A percentile compares a stretch with the other conserved stretches of the same genome.
Conservation (phyloP, 2,797 vertebrate genomes). For the Micromesistius poutassou region DNA sequence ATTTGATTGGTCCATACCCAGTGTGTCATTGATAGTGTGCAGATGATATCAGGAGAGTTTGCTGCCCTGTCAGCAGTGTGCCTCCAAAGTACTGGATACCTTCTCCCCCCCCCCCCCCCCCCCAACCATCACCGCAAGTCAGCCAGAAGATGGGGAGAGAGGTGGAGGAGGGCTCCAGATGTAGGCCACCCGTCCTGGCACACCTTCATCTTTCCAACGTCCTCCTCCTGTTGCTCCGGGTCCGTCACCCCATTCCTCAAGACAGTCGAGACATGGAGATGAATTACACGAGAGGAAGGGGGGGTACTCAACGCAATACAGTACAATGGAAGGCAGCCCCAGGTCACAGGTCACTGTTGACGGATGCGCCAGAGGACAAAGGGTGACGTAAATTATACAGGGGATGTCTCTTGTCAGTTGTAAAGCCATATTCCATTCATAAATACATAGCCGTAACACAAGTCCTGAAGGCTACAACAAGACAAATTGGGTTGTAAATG, state of each 20-base stretch:
- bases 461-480: constrained; percentile 35
- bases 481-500: constrained; percentile 52
- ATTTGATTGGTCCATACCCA: no score
- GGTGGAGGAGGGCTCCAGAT: not conserved
- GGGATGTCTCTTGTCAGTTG: constrained; percentile 31
- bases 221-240: not conserved
- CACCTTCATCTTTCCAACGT: not conserved
- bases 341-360: constrained; percentile 2
- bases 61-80: constrained; percentile 34
- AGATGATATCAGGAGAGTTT: constrained; percentile 62
- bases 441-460: constrained; percentile 38
- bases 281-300: not conserved
- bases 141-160: constrained; percentile 7
- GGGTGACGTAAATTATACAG: not conserved
- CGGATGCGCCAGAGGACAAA: constrained; percentile 38
- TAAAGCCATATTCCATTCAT: constrained; percentile 46
- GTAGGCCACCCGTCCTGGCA: no score
- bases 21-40: constrained; percentile 61
- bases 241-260: not conserved
- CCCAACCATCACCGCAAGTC: constrained; percentile 22
- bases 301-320: not conserved
- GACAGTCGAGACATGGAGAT: not conserved
- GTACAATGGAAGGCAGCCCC: not conserved
- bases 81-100: constrained; percentile 30
- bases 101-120: constrained; percentile 7